Conservation (phyloP, 1,140 invertebrate genomes). For the Drosophila pectinifera region DNA sequence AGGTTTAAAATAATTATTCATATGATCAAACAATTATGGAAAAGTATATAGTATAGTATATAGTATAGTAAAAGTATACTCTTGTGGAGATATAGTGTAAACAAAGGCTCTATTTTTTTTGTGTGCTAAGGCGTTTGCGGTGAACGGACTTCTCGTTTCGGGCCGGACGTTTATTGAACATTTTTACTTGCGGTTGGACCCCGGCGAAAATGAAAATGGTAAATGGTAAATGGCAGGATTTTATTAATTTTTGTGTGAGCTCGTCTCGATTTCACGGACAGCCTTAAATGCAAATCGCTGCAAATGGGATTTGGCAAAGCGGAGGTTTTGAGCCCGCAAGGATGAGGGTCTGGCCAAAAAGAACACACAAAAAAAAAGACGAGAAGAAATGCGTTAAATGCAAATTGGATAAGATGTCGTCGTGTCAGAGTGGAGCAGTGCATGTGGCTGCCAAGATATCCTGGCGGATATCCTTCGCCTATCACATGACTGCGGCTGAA, state of each 20-base stretch:
- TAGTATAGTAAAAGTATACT: too few species aligned
- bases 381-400: slow-evolving; percentile 79
- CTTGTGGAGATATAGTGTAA: too few species aligned
- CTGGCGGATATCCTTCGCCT: slow-evolving; percentile 68
- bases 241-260: slow-evolving; percentile 72
- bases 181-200: slow-evolving; percentile 72
- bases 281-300: slow-evolving; percentile 77
- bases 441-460: slow-evolving; percentile 56
- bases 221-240: slow-evolving; percentile 33
- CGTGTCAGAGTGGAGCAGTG: slow-evolving; percentile 28
- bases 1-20: too few species aligned
- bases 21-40: too few species aligned
- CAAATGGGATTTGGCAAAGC: slow-evolving; percentile 70
- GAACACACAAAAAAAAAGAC: background rate
- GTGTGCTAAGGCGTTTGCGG: slow-evolving; percentile 66
- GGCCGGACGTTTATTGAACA: slow-evolving; percentile 78
- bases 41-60: too few species aligned
- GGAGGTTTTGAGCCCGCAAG: slow-evolving; percentile 8
- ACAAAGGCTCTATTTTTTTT: too few species aligned
- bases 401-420: slow-evolving; percentile 81
- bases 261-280: slow-evolving; percentile 75
- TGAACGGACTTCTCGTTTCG: slow-evolving; percentile 41
- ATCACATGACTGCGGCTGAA: slow-evolving; percentile 68
- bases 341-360: slow-evolving; percentile 17
- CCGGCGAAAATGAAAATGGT: slow-evolving; percentile 25